Conservation (phyloP, 2,888 invertebrate species). For the Bombylius discolor region DNA sequence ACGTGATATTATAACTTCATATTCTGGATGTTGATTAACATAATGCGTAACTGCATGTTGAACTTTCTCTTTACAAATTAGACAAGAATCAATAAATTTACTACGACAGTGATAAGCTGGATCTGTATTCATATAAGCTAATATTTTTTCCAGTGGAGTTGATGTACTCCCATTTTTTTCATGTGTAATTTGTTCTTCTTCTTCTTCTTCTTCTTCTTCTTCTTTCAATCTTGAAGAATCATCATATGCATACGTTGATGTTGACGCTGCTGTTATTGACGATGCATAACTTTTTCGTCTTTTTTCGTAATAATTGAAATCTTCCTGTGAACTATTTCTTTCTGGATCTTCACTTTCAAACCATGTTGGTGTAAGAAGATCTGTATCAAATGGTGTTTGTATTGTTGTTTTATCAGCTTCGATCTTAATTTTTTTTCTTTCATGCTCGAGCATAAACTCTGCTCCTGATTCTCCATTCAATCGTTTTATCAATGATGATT, state of each 20-base stretch:
- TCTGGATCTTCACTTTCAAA: slow-evolving; percentile 14
- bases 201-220: slow-evolving; percentile 9
- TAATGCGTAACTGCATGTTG: slow-evolving; percentile 17
- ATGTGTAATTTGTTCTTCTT: neutral
- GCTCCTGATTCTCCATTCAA: neutral
- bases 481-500: neutral
- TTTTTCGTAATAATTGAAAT: no score
- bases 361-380: slow-evolving; percentile 19
- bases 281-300: no score
- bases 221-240: neutral
- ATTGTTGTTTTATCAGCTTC: neutral
- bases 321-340: neutral
- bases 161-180: neutral
- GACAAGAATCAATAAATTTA: slow-evolving; percentile 15
- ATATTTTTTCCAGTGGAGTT: neutral
- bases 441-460: neutral
- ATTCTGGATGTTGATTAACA: slow-evolving; percentile 8
- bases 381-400: slow-evolving; percentile 5
- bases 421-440: neutral
- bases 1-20: slow-evolving; percentile 7
- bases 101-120: slow-evolving; percentile 10
- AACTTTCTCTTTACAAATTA: slow-evolving; percentile 18
- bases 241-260: no score
- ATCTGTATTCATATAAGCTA: slow-evolving; percentile 1
- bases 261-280: no score